Percentiles rank a stretch among this genome's conserved stretches.
phyloP scores from a whole-genome alignment of 2,888 invertebrate genomes.

The Leptopilina syphax region DNA sequence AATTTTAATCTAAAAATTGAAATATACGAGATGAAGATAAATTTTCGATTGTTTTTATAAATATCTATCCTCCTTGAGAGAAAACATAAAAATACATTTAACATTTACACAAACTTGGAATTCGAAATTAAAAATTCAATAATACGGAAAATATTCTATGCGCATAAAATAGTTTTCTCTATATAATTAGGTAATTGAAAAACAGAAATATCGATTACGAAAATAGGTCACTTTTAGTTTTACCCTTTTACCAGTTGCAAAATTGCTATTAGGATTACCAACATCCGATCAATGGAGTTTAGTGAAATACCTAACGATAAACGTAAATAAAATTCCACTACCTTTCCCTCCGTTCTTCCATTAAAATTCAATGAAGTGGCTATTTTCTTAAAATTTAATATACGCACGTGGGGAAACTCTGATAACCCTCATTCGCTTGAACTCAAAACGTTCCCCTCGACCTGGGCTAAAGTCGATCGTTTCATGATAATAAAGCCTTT shows the following conservation, averaged over 20 bases:
- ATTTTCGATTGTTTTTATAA: too few relatives aligned
- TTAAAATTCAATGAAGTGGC: slow-evolving; percentile 26
- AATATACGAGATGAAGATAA: too few relatives aligned
- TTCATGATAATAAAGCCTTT: slow-evolving; percentile 18
- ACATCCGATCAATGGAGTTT: slow-evolving; percentile 53
- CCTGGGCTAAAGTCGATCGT: slow-evolving; percentile 5
- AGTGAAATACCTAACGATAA: slow-evolving; percentile 51
- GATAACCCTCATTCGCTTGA: not conserved
- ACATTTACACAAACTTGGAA: too few relatives aligned
- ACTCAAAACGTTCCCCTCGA: not conserved
- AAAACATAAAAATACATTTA: not conserved
- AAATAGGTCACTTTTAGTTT: slow-evolving; percentile 7
- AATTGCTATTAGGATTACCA: slow-evolving; percentile 37
- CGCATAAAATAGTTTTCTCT: not conserved
- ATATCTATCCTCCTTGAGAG: not conserved
- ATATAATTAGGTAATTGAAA: not conserved
- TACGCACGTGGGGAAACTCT: slow-evolving; percentile 27
- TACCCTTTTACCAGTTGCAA: not conserved
- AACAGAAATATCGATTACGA: not conserved
- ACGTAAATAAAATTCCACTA: slow-evolving; percentile 49
- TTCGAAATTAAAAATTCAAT: too few relatives aligned
- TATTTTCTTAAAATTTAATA: slow-evolving; percentile 27
- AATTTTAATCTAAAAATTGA: too few relatives aligned
- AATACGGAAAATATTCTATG: too few relatives aligned
- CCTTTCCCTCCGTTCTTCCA: not conserved